A percentile compares a stretch with the other conserved stretches of the same genome.
Conservation (phyloP, 2,113 vertebrate species). For the Uria lomvia region DNA sequence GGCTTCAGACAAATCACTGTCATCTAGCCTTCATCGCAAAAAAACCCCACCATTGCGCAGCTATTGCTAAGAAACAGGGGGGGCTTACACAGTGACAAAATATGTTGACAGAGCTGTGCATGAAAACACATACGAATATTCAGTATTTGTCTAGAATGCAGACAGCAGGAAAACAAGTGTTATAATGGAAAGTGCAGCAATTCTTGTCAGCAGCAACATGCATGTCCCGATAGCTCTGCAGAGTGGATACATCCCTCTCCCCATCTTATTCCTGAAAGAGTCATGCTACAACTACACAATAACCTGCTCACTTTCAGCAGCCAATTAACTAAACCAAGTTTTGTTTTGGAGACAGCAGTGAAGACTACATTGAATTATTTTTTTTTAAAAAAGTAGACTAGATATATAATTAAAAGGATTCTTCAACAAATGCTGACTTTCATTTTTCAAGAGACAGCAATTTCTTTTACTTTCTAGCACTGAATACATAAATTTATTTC, state of each 20-base stretch:
- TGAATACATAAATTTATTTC: background rate
- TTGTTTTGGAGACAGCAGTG: background rate
- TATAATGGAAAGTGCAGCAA: background rate
- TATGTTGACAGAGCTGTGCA: background rate
- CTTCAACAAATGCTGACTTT: background rate
- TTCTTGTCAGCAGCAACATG: background rate
- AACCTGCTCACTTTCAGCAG: background rate
- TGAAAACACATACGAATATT: background rate
- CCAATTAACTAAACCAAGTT: background rate
- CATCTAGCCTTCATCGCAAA: background rate
- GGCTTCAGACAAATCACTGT: background rate
- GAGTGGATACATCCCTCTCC: background rate
- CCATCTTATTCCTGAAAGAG: background rate
- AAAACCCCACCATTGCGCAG: no score
- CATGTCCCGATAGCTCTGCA: background rate
- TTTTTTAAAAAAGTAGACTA: background rate
- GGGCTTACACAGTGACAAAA: background rate
- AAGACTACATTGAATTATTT: background rate
- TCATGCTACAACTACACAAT: background rate
- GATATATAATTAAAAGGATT: background rate
- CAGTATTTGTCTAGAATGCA: background rate
- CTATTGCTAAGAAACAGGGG: background rate
- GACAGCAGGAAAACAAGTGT: background rate
- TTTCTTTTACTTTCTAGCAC: background rate
- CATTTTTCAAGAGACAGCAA: background rate